Conservation (phyloP, 2,113 vertebrate species). For the Pangasianodon gigas region DNA sequence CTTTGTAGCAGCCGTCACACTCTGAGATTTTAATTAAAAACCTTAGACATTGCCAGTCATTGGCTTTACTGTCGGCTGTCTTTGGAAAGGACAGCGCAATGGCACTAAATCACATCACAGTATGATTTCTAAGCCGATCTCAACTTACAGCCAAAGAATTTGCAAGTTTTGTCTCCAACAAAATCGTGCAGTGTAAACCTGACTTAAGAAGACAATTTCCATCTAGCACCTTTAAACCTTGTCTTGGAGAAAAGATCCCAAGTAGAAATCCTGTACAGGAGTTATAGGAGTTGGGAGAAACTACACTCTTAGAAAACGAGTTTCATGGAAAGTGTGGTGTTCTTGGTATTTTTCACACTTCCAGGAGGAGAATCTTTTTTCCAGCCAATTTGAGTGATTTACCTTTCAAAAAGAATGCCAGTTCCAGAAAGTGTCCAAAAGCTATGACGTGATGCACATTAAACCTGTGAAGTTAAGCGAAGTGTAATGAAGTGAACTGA, state of each 20-base stretch:
- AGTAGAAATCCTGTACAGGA: not conserved
- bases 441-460: not conserved
- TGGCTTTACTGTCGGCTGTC: not conserved
- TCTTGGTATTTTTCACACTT: not conserved
- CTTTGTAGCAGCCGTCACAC: too few species aligned
- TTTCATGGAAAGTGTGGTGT: not conserved
- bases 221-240: not conserved
- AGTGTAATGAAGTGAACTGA: not conserved
- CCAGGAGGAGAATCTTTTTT: not conserved
- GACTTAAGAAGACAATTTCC: not conserved
- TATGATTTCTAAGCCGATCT: not conserved
- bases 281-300: not conserved
- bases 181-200: not conserved
- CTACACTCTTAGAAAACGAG: not conserved
- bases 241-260: not conserved
- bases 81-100: not conserved
- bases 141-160: not conserved
- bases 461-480: conserved; percentile 3
- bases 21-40: too few species aligned
- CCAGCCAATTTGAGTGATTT: not conserved
- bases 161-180: not conserved
- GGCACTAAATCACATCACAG: not conserved
- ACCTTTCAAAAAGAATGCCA: not conserved
- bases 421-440: not conserved
- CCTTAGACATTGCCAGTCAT: too few species aligned